Base-by-base conservation (phyloP, 2,797 vertebrate species). In the Darevskia nairensis region DNA sequence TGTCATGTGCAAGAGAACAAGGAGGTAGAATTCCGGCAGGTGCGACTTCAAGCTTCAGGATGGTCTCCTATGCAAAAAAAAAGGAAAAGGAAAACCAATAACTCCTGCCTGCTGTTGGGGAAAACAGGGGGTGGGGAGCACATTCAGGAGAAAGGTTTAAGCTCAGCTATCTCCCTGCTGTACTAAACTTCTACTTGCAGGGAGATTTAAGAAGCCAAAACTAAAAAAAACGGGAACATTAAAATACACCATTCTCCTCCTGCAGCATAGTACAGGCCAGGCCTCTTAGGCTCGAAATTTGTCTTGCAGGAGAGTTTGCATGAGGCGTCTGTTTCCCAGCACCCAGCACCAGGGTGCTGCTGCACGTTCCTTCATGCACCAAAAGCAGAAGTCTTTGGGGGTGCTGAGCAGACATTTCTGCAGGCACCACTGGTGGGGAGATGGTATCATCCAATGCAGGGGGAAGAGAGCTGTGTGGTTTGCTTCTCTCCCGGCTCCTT, bases 381-480 rank as follows among this genome's bases (percentile, higher is more conserved):
- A 32, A 89, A 89, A 89, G 88, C 88, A 89, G 88, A 89, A 89
- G 88, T 85, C 61, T 10, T 27, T 29, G 5, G 27, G 69, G n/a
- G 50, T 46, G 77, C 88, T 89, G 83, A 85, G 61, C 71, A 55
- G 59, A 27, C 88, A 74, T 55, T 89, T 89, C 83, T 81, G 78
- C 75, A 46, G n/a, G 35, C 66, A 75, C 10, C 10, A 19, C 19
- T 39, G 41, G 71, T 68, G 41, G 83, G 13, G 41, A 89, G 88
- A 85, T 85, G 23, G 66, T 80, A 85, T 74, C 69, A n/a, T 19
- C 87, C 25, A 50, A 64, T 64, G 66, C 76, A 79, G 32, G 23
- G 11, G 23, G 68, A 64, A 41, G 39, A 64, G 55, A 72, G 46
- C 25, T 89, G 83, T 88, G 82, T 23, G 83, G 83, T 85, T 75